Base-by-base conservation (phyloP, 35 echinoderm and acorn worm species). In the Acanthaster planci region DNA sequence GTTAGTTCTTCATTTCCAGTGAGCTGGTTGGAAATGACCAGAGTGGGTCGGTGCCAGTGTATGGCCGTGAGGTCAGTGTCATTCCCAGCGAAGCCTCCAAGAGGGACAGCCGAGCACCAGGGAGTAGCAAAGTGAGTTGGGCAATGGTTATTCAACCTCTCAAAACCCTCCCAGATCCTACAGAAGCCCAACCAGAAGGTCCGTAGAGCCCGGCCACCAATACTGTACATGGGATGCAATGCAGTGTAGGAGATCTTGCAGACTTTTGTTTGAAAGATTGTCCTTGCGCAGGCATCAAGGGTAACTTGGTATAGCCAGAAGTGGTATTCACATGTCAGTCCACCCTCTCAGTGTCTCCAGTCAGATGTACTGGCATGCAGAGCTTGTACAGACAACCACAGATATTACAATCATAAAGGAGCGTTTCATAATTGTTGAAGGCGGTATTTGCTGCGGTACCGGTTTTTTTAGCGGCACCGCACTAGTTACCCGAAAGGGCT, bases 41-140 rank as follows among this genome's bases (percentile, higher is more conserved):
- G 15, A 84, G 84, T 42, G 86, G 85, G 0, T 93, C 91, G 29
- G 59, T 88, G 29, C 87, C 95, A 36, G 80, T 97, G 17, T 97
- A 93, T 86, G 91, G 91, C 14, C 88, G 84, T 52, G 95, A 97
- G 34, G 88, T 93, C 22, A 84, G 82, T 14, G 93, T 97, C 50
- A 87, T 88, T 8, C 88, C 91, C 8, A 97, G 95, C 60, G 77
- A 26, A 9, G 89, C 84, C 21, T 93, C 95, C 0, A 60, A 80
- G 54, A 82, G 90, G 7, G 88, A 84, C 31, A 91, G 86, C 77
- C 9, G 84, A 21, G 81, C 89, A 19, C 88, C 95, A 52, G 91
- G 91, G 1, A 97, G 95, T 84, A 97, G 80, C 40, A 93, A 97
- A 88, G 95, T 97, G 47, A 76, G 64, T 72, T 18, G 19, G 17